Evolutionary conservation across 2,113 vertebrate genomes (phyloP).

Genomic region (Psephotus haematonotus): DNA sequence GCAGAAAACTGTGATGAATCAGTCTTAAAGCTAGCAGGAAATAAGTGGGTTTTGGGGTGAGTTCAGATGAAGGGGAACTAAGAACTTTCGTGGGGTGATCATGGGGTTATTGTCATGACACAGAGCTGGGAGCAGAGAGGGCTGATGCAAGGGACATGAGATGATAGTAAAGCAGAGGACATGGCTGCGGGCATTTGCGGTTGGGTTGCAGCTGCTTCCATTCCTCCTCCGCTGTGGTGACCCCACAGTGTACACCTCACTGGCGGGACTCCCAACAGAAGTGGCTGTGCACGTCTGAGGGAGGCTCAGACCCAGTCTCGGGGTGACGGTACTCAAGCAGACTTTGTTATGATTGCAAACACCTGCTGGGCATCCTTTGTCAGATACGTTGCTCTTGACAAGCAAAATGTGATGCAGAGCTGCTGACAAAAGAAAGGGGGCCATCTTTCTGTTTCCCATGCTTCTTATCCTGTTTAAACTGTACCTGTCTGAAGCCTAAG

Average conservation of each 20-base stretch:
- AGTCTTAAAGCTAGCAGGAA: background rate
- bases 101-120: background rate
- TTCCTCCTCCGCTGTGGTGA: background rate
- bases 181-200: background rate
- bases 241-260: background rate
- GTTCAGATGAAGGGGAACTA: background rate
- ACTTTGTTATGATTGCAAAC: background rate
- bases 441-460: background rate
- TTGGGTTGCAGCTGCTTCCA: background rate
- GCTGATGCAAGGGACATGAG: fast-evolving
- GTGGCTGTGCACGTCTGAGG: fast-evolving
- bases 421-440: background rate
- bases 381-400: background rate
- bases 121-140: background rate
- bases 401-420: background rate
- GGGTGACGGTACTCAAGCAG: background rate
- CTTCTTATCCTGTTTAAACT: background rate
- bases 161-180: background rate
- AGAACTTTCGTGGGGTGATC: background rate
- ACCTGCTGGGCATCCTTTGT: background rate
- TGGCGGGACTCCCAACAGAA: background rate
- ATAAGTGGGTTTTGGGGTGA: background rate
- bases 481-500: background rate
- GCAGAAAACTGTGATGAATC: background rate
- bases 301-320: background rate